These are phyloP conservation scores for Apogon hyalosoma DNA, from an alignment of 2,797 vertebrate species.

Conservation along the genomic window DNA sequence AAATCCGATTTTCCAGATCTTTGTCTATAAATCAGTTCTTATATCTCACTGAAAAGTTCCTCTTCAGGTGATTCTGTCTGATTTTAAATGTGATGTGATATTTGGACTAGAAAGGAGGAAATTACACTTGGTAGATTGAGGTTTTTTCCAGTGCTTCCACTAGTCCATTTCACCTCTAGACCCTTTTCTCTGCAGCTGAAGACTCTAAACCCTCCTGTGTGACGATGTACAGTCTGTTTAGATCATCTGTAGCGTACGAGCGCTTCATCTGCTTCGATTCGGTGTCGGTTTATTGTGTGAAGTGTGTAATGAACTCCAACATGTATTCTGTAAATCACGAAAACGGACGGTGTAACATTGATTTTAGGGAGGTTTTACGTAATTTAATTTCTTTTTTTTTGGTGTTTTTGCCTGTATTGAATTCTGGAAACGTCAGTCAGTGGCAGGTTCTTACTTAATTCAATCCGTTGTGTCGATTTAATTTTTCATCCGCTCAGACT, in stretches of 20 bases:
- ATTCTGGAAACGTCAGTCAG: background rate
- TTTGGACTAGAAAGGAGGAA: no score
- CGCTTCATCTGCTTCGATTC: constrained; percentile 34
- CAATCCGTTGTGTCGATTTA: constrained; percentile 38
- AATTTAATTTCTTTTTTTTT: no score
- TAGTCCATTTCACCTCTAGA: constrained; percentile 13
- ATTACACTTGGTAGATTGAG: no score
- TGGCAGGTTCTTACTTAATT: background rate
- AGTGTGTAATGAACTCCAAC: constrained; percentile 40
- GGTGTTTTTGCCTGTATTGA: no score
- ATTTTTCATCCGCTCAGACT: constrained; percentile 42
- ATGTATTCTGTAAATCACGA: constrained; percentile 35
- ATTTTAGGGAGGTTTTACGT: background rate
- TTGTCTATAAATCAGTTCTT: no score
- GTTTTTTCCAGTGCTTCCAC: no score
- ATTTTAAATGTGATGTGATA: no score
- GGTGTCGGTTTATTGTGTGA: constrained; percentile 44
- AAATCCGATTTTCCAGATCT: no score
- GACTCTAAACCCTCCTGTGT: constrained; percentile 2
- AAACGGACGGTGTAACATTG: constrained; percentile 13
- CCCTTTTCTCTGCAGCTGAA: constrained; percentile 41
- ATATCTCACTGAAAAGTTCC: no score
- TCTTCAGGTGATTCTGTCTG: no score
- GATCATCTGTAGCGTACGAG: constrained; percentile 30
- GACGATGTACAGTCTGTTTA: constrained; percentile 20